These are phyloP conservation scores for Candoia aspera DNA, from an alignment of 2,113 vertebrate species.

Conservation along the genomic window DNA sequence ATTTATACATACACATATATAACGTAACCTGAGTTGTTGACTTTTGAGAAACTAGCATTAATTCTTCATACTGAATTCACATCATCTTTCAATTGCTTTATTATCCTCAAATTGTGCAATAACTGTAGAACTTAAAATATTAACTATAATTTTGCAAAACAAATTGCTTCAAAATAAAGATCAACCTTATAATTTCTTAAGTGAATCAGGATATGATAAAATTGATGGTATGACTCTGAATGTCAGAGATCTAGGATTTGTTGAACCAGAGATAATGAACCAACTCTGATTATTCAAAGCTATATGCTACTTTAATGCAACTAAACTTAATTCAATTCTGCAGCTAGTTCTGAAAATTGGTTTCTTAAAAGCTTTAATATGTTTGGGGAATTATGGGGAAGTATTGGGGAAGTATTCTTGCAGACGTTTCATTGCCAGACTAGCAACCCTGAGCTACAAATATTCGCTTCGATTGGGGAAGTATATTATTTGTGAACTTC, in stretches of 20 bases:
- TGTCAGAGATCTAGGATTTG: neutral
- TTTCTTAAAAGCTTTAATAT: neutral
- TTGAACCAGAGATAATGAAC: neutral
- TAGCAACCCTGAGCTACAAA: too few species aligned
- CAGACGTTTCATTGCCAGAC: too few species aligned
- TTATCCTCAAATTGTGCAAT: neutral
- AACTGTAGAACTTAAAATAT: neutral
- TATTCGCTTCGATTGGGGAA: too few species aligned
- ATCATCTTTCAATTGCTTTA: neutral
- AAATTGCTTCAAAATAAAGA: neutral
- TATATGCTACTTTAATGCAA: neutral
- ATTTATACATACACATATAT: neutral
- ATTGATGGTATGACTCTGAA: neutral
- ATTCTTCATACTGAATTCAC: neutral
- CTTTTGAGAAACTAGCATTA: neutral
- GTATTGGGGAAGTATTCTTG: too few species aligned
- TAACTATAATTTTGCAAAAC: neutral
- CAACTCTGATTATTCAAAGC: neutral
- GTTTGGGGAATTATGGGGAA: neutral
- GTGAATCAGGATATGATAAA: neutral
- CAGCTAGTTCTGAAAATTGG: neutral
- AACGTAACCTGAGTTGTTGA: neutral
- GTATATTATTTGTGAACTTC: too few species aligned
- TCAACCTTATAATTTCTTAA: neutral
- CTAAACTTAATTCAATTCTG: neutral